A percentile compares a stretch with the other conserved stretches of the same genome.
Conservation (phyloP, 2,888 invertebrate genomes). For the Pterobdella sp. region DNA sequence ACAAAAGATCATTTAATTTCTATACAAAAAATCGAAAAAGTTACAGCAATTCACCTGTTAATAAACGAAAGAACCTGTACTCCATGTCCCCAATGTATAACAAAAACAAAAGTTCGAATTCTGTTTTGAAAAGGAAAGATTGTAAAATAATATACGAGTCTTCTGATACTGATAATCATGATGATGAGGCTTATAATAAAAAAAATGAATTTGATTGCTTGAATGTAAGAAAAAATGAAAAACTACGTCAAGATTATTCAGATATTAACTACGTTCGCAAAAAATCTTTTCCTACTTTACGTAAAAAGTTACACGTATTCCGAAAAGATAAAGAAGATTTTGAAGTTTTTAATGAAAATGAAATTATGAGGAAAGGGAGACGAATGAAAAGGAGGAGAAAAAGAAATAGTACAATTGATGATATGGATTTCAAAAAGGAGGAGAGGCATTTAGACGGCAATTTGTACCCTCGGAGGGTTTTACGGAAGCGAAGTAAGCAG, state of each 20-base stretch:
- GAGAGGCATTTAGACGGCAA: constrained; percentile 7
- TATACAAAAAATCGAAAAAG: too few relatives aligned
- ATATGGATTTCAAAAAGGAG: too few relatives aligned
- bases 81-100: background rate
- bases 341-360: background rate
- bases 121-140: background rate
- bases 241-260: background rate
- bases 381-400: background rate
- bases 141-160: constrained; percentile 4
- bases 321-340: background rate
- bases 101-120: background rate
- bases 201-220: background rate
- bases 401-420: too few relatives aligned
- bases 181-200: background rate
- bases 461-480: background rate
- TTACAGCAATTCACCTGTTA: too few relatives aligned
- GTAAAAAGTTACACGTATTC: too few relatives aligned
- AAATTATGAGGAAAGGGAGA: background rate
- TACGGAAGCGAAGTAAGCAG: constrained; percentile 5
- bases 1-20: too few relatives aligned
- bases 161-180: background rate
- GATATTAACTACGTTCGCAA: too few relatives aligned
- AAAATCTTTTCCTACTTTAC: too few relatives aligned
- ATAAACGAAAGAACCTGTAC: too few relatives aligned
- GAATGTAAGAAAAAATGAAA: background rate